A percentile compares a stretch with the other conserved stretches of the same genome.
Evolutionary conservation across 2,888 invertebrate species (phyloP).

Genomic region (Lissonota sp.): DNA sequence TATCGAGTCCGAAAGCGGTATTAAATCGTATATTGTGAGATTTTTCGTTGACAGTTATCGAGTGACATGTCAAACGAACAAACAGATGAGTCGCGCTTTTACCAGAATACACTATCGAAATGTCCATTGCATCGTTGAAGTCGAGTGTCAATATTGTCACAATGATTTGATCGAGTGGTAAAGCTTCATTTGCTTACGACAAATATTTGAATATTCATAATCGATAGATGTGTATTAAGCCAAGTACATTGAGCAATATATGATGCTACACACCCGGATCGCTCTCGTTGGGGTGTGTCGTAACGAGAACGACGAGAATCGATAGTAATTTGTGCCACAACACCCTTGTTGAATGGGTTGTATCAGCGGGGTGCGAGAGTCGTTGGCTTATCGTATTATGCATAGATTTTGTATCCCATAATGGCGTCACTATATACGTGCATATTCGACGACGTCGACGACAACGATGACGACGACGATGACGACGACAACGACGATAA

Average conservation of each 20-base stretch:
- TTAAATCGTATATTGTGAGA: conserved; percentile 21
- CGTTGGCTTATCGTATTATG: conserved; percentile 59
- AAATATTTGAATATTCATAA: conserved; percentile 76
- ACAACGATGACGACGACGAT: conserved; percentile 16
- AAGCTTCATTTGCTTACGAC: conserved; percentile 49
- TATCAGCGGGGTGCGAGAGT: conserved; percentile 32
- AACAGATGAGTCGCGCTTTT: conserved; percentile 41
- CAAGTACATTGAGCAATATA: conserved; percentile 2
- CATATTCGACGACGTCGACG: conserved; percentile 6
- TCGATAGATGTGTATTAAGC: conserved; percentile 51
- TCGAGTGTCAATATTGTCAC: conserved; percentile 67
- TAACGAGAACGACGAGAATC: conserved; percentile 43
- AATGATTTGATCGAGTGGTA: conserved; percentile 66
- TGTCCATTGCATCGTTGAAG: conserved; percentile 28
- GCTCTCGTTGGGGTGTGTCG: background rate
- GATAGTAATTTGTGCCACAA: conserved; percentile 69
- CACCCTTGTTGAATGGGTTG: conserved; percentile 53
- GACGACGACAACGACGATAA: conserved; percentile 3
- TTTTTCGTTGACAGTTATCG: conserved; percentile 55
- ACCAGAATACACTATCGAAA: background rate
- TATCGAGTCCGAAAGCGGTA: no score
- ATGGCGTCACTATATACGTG: conserved; percentile 17
- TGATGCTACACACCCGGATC: conserved; percentile 1
- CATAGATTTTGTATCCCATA: conserved; percentile 51
- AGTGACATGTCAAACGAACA: conserved; percentile 47